Percentiles rank a stretch among this genome's conserved stretches.
Evolutionary conservation across 2,888 invertebrate species (phyloP).

Genomic region (Andrena dorsata): DNA sequence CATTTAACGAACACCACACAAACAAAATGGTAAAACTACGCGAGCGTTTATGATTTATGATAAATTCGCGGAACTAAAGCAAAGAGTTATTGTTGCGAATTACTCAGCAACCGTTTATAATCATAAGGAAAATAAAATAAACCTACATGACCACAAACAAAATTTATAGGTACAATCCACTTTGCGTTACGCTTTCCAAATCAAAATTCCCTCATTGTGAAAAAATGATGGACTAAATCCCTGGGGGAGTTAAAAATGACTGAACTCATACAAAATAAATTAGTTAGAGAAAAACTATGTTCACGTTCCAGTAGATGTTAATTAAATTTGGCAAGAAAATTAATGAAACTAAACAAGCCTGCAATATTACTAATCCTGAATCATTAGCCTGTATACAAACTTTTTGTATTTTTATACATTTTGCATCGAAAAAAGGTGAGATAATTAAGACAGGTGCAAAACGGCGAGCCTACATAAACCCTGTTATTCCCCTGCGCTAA

Average conservation of each 20-base stretch:
- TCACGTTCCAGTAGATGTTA: not conserved
- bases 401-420: not conserved
- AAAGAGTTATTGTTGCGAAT: not conserved
- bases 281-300: not conserved
- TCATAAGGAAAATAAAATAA: not conserved
- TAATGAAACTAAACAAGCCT: too few relatives aligned
- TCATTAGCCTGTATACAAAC: too few relatives aligned
- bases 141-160: not conserved
- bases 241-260: too few relatives aligned
- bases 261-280: not conserved
- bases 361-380: too few relatives aligned
- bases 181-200: too few relatives aligned
- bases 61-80: slow-evolving; percentile 1
- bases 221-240: too few relatives aligned
- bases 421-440: not conserved
- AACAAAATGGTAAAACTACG: slow-evolving; percentile 16
- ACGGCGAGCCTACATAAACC: not conserved
- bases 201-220: too few relatives aligned
- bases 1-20: slow-evolving; percentile 23
- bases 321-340: too few relatives aligned
- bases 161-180: too few relatives aligned
- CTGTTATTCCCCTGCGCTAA: not conserved
- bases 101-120: not conserved
- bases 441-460: not conserved
- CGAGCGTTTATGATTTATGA: slow-evolving; percentile 7